These are phyloP conservation scores for Unio delphinus DNA, from an alignment of 2,888 invertebrate species.

Conservation along the genomic window DNA sequence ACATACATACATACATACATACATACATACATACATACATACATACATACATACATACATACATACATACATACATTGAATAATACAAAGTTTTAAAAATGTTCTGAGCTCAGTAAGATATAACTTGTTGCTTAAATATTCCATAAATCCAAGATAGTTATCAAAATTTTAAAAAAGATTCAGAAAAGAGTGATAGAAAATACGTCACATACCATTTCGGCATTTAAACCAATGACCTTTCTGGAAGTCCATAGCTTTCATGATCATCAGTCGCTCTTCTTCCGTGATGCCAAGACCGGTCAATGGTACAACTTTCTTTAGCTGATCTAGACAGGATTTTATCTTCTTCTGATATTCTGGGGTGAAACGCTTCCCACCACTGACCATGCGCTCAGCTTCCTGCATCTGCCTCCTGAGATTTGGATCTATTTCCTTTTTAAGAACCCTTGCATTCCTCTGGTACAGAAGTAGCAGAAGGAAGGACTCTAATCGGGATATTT, in stretches of 20 bases:
- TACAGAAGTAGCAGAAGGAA: conserved; percentile 17
- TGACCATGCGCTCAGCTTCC: conserved; percentile 18
- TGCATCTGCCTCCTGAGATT: conserved; percentile 7
- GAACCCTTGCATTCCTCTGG: conserved; percentile 8
- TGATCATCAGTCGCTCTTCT: conserved; percentile 75
- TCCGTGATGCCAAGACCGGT: conserved; percentile 63
- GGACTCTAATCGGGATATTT: conserved; percentile 30
- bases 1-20: too few species aligned
- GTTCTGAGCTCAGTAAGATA: too few species aligned
- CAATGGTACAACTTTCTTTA: conserved; percentile 15
- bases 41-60: too few species aligned
- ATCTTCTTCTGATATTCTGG: conserved; percentile 8
- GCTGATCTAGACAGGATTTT: conserved; percentile 16
- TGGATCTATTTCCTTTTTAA: conserved; percentile 5
- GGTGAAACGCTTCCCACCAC: conserved; percentile 13
- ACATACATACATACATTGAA: too few species aligned
- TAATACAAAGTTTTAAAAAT: too few species aligned
- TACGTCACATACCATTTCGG: conserved; percentile 74
- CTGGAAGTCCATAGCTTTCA: conserved; percentile 75
- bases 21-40: too few species aligned
- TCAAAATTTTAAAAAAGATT: too few species aligned
- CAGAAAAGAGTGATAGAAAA: too few species aligned
- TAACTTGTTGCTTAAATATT: too few species aligned
- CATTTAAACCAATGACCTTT: conserved; percentile 82
- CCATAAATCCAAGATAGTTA: too few species aligned